Evolutionary conservation across 2,113 vertebrate genomes (phyloP), one percentile per base, ranked within the genome.

Genomic region (Pomatostomus ruficeps): DNA sequence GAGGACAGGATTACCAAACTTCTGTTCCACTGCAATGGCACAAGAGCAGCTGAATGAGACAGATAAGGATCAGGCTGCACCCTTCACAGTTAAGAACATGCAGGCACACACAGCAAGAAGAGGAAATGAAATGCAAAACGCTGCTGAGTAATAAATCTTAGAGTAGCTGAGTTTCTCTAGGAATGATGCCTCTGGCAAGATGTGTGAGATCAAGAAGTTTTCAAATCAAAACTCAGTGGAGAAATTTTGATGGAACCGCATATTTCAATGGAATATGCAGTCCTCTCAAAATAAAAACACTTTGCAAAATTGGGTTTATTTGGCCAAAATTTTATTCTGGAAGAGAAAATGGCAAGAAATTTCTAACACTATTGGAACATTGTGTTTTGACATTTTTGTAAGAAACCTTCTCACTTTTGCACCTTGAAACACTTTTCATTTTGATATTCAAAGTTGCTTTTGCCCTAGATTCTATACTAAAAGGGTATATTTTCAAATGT

Each of bases 111-210:
- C 75, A 68, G 79, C 89, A 83, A 95, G 88, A 78, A 86, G 76
- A 97, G 95, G 95, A 97, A 97, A 97, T 96, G 93, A 96, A 96
- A 94, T 61, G 88, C 90, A 95, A 96, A 94, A 93, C 77, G 78
- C 79, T 91, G 76, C 93, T 91, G 85, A 88, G 92, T 95, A 96
- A 95, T 96, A 97, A 96, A 96, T 96, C 95, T 93, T 86, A 75
- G 67, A 90, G 90, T 33, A 49, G 85, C 40, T 91, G 75, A 52
- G 85, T 90, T 96, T 97, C 93, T 95, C 93, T 94, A 97, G 95
- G 94, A 97, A 96, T 95, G 83, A 94, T 75, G 90, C 94, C 46
- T 68, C 93, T 97, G 96, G 95, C 93, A 89, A 93, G 95, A 91
- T 0, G 31, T 81, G 94, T 71, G 72, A 91, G 92, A 96, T 91